phyloP scores from a whole-genome alignment of 2,113 vertebrate genomes.

The Anser brachyrhynchus region DNA sequence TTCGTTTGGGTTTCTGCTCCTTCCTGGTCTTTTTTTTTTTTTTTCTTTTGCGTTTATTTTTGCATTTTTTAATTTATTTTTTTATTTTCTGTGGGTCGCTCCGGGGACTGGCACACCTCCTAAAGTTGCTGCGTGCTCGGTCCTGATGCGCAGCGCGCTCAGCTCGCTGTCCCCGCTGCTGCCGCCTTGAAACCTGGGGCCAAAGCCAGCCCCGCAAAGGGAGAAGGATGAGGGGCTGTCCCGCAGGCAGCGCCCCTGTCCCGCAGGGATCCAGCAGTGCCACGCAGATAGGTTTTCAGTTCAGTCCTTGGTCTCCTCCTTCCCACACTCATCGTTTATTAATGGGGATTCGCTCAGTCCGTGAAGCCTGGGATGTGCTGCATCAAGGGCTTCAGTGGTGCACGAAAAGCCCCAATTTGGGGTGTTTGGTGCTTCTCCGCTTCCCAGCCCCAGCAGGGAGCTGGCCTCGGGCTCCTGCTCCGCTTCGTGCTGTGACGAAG shows the following conservation, averaged over 20 bases:
- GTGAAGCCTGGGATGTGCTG: not conserved
- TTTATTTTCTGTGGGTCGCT: not conserved
- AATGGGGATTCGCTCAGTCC: not conserved
- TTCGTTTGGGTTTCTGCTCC: not conserved
- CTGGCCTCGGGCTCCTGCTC: not conserved
- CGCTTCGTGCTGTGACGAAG: not conserved
- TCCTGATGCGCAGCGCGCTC: not conserved
- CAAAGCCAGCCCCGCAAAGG: not conserved
- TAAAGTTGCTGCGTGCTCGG: not conserved
- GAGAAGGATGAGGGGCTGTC: fast-evolving
- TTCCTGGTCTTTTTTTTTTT: not conserved
- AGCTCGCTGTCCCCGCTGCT: not conserved
- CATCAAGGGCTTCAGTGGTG: fast-evolving
- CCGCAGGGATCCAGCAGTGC: not conserved
- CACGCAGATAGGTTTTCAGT: not conserved
- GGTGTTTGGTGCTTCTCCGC: not conserved
- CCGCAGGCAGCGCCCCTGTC: not conserved
- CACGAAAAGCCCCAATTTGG: not conserved
- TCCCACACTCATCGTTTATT: not conserved
- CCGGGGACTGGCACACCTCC: not conserved
- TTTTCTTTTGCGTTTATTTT: not conserved
- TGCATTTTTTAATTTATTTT: not conserved
- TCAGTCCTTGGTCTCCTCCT: not conserved
- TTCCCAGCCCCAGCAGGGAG: not conserved
- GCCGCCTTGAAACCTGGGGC: not conserved